These are phyloP conservation scores for Antechinus flavipes DNA, from an alignment of 2,113 vertebrate species.

Conservation along the genomic window DNA sequence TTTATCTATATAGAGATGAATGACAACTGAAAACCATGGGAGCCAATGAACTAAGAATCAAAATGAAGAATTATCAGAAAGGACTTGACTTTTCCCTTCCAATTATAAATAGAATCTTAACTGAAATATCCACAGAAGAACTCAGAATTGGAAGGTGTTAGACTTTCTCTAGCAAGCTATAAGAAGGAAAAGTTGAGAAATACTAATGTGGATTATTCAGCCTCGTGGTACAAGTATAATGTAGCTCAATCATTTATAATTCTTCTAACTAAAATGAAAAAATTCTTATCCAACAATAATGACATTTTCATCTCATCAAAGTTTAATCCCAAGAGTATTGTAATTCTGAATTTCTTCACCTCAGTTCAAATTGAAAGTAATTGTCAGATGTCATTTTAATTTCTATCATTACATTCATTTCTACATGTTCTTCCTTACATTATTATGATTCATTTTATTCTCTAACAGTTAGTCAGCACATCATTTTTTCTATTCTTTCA, in stretches of 20 bases:
- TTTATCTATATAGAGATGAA: background rate
- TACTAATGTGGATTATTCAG: slow-evolving; percentile 61
- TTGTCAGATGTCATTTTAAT: slow-evolving; percentile 72
- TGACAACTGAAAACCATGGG: background rate
- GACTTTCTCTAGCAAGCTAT: slow-evolving; percentile 50
- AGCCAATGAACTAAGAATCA: background rate
- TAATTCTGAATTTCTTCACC: slow-evolving; percentile 79
- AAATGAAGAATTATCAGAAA: slow-evolving; percentile 43
- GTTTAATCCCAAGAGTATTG: slow-evolving; percentile 78
- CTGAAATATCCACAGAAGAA: slow-evolving; percentile 33
- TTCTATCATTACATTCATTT: slow-evolving; percentile 59
- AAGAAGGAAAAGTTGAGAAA: slow-evolving; percentile 48
- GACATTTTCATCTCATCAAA: slow-evolving; percentile 81
- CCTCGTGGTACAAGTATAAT: slow-evolving; percentile 66
- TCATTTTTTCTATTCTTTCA: slow-evolving; percentile 54
- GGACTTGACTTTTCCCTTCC: slow-evolving; percentile 30
- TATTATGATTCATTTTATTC: slow-evolving; percentile 52
- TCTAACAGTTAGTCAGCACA: slow-evolving; percentile 40
- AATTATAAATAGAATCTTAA: slow-evolving; percentile 50
- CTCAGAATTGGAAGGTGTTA: background rate
- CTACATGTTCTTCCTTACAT: slow-evolving; percentile 34
- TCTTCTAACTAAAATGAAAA: slow-evolving; percentile 78
- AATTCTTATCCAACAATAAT: slow-evolving; percentile 77
- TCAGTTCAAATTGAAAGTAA: slow-evolving; percentile 72
- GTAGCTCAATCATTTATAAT: slow-evolving; percentile 73